A percentile compares a stretch with the other conserved stretches of the same genome.
Evolutionary conservation across 2,888 invertebrate species (phyloP).

Genomic region (Lithophane leautieri): DNA sequence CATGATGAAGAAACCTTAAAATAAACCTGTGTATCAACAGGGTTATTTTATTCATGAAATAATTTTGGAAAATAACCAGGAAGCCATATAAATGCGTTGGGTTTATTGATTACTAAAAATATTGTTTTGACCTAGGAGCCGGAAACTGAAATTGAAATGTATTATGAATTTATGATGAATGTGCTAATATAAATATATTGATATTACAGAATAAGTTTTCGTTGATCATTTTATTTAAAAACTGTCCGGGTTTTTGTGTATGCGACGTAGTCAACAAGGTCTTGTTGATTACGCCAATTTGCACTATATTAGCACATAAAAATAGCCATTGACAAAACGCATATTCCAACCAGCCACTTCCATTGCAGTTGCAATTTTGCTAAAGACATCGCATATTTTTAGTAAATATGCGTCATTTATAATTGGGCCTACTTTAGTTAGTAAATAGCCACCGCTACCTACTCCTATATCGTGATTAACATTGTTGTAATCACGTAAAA

Average conservation of each 20-base stretch:
- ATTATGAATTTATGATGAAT: background rate
- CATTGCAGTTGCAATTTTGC: slow-evolving; percentile 24
- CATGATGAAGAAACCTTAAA: background rate
- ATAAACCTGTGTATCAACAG: background rate
- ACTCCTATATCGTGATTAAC: background rate
- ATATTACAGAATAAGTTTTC: background rate
- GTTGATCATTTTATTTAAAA: slow-evolving; percentile 7
- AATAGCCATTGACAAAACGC: slow-evolving; percentile 11
- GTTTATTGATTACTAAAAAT: background rate
- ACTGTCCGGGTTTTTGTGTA: background rate
- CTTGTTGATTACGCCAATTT: slow-evolving; percentile 36
- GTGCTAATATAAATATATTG: background rate
- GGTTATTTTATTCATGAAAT: background rate
- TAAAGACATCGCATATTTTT: slow-evolving; percentile 15
- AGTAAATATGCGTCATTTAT: slow-evolving; percentile 11
- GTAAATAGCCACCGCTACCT: background rate
- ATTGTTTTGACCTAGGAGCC: background rate
- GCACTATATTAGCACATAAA: slow-evolving; percentile 18
- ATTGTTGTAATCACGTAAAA: slow-evolving; percentile 1
- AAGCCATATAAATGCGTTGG: background rate
- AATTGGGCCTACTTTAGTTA: background rate
- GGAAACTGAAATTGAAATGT: background rate
- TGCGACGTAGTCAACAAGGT: slow-evolving; percentile 17
- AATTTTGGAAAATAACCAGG: background rate
- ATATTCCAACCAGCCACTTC: slow-evolving; percentile 15